phyloP scores from a whole-genome alignment of 2,888 invertebrate genomes.

The Mantis religiosa region DNA sequence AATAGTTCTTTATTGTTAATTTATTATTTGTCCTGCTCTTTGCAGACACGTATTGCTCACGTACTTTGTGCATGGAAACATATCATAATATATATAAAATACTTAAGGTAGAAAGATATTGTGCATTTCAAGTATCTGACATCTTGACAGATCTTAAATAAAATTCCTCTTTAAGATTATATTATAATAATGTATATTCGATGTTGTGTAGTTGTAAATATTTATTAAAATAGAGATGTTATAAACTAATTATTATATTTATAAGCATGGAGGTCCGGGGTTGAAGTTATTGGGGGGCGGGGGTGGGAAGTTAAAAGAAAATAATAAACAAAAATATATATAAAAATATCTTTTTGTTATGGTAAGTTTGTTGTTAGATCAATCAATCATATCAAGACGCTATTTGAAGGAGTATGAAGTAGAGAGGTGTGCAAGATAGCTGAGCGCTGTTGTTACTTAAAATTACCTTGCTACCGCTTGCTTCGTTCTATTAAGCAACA shows the following conservation, averaged over 20 bases:
- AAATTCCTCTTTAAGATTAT: constrained; percentile 27
- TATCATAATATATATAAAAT: constrained; percentile 28
- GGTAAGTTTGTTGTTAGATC: constrained; percentile 9
- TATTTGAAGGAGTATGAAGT: background rate
- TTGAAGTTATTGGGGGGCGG: constrained; percentile 7
- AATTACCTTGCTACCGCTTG: background rate
- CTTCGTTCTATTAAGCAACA: background rate
- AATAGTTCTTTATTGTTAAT: constrained; percentile 13
- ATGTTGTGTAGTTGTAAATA: constrained; percentile 34
- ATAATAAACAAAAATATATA: constrained; percentile 9
- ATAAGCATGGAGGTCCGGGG: constrained; percentile 12
- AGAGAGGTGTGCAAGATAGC: background rate
- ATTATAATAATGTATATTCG: constrained; percentile 31
- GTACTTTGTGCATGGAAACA: constrained; percentile 30
- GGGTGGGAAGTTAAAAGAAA: constrained; percentile 15
- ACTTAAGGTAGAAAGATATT: constrained; percentile 14
- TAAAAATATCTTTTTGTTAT: constrained; percentile 10
- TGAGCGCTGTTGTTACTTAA: background rate
- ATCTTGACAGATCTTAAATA: constrained; percentile 24
- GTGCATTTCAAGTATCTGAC: constrained; percentile 9
- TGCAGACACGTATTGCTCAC: constrained; percentile 23
- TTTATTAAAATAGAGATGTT: constrained; percentile 31
- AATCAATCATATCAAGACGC: constrained; percentile 17
- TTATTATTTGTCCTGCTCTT: constrained; percentile 22
- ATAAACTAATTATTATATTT: constrained; percentile 22